Conservation (phyloP, 53 echinoderm and acorn worm species). For the Mesocentrotus franciscanus region DNA sequence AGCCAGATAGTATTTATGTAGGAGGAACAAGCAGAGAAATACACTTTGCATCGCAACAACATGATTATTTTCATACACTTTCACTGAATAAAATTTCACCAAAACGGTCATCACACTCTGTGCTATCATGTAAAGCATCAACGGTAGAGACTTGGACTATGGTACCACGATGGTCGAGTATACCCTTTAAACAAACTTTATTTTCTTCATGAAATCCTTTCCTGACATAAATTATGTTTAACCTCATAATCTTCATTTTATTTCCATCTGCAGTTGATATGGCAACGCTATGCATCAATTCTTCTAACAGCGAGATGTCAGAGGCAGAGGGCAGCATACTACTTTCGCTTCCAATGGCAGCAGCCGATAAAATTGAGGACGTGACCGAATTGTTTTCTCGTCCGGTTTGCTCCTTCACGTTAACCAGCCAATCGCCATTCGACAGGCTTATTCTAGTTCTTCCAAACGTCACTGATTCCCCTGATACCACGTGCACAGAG, state of each 20-base stretch:
- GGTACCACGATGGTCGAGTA: not conserved
- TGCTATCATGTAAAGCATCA: not conserved
- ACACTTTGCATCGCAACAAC: not conserved
- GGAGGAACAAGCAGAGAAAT: not conserved
- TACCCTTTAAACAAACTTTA: not conserved
- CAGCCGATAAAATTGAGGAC: not conserved
- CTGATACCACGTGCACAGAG: slow-evolving; percentile 25
- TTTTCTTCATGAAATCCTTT: not conserved
- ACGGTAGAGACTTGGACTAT: not conserved
- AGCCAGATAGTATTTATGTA: not conserved
- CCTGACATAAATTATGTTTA: not conserved
- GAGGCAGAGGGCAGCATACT: slow-evolving; percentile 61
- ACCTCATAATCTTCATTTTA: not conserved
- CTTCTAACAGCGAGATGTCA: slow-evolving; percentile 24
- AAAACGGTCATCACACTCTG: not conserved
- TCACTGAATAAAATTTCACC: not conserved
- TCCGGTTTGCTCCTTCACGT: slow-evolving; percentile 39
- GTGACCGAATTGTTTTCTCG: not conserved
- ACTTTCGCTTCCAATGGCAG: slow-evolving; percentile 41
- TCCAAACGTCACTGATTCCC: slow-evolving; percentile 61
- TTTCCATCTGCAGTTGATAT: slow-evolving; percentile 44
- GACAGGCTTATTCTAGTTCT: slow-evolving; percentile 62
- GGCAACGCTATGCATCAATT: slow-evolving; percentile 62
- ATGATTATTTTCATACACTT: not conserved
- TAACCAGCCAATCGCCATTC: slow-evolving; percentile 53